Conservation (phyloP, 1,140 invertebrate species). For the Drosophila mayri region DNA sequence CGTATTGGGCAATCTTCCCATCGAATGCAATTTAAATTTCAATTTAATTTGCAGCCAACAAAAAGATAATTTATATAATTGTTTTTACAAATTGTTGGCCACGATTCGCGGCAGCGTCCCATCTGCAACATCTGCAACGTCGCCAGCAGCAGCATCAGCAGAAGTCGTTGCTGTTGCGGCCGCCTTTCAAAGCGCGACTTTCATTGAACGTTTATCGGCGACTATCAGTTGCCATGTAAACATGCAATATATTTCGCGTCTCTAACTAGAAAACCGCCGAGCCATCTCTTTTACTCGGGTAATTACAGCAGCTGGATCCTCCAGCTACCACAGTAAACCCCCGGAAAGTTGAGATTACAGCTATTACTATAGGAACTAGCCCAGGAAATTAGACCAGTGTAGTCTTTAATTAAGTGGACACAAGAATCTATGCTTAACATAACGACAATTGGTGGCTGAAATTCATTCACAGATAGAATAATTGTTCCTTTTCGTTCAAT, state of each 20-base stretch:
- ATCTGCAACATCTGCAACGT: conserved; percentile 31
- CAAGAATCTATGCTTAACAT: background rate
- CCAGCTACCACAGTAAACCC: conserved; percentile 25
- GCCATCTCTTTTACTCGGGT: conserved; percentile 23
- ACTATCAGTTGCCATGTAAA: conserved; percentile 82
- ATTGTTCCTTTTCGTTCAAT: background rate
- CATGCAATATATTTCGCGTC: conserved; percentile 82
- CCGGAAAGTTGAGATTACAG: conserved; percentile 28
- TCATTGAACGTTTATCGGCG: conserved; percentile 80
- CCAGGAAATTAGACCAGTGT: background rate
- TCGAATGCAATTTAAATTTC: conserved; percentile 83
- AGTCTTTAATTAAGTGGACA: background rate
- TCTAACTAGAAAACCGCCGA: conserved; percentile 40
- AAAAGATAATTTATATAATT: conserved; percentile 84
- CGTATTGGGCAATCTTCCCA: conserved; percentile 52
- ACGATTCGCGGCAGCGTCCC: conserved; percentile 53
- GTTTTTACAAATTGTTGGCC: conserved; percentile 81
- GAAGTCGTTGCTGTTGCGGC: background rate
- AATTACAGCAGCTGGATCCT: conserved; percentile 55
- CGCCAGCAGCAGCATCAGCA: conserved; percentile 15
- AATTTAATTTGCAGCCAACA: conserved; percentile 76
- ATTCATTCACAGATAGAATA: background rate
- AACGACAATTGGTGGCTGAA: conserved; percentile 7
- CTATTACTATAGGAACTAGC: background rate
- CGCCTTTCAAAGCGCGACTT: conserved; percentile 52